A percentile compares a stretch with the other conserved stretches of the same genome.
These are phyloP conservation scores for Poeciliopsis presidionis DNA, from an alignment of 2,797 vertebrate species.

Conservation along the genomic window DNA sequence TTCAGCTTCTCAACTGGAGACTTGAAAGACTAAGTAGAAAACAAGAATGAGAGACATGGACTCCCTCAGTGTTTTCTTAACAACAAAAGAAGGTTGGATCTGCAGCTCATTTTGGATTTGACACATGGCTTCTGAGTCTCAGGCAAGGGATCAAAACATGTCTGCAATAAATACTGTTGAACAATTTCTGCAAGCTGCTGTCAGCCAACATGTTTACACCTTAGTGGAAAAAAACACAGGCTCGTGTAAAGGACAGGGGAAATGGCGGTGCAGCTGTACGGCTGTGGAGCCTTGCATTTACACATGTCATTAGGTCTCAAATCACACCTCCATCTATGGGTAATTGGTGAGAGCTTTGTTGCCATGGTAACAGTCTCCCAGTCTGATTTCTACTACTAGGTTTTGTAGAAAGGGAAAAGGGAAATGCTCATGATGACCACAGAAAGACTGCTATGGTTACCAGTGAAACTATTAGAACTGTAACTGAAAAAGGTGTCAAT, in stretches of 20 bases:
- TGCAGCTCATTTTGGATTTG: background rate
- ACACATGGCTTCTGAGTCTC: background rate
- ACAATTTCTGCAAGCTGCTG: background rate
- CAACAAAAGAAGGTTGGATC: background rate
- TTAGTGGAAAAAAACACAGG: conserved; percentile 7
- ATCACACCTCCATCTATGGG: conserved; percentile 57
- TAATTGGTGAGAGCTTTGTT: conserved; percentile 68
- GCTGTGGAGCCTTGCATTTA: conserved; percentile 59
- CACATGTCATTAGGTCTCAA: conserved; percentile 64
- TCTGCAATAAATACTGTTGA: background rate
- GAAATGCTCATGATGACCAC: conserved; percentile 5
- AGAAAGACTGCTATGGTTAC: conserved; percentile 15
- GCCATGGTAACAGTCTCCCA: conserved; percentile 60
- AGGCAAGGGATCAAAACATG: background rate
- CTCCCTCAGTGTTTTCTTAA: background rate
- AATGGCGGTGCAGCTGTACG: conserved; percentile 28
- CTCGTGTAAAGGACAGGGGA: background rate
- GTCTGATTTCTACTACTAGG: conserved; percentile 30
- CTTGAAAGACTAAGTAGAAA: background rate
- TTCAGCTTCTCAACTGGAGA: background rate
- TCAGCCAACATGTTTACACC: background rate
- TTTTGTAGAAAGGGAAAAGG: conserved; percentile 19
- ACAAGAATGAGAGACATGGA: background rate
- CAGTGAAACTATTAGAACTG: conserved; percentile 3
- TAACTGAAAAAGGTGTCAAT: background rate